Evolutionary conservation across 2,888 invertebrate species (phyloP).

Genomic region (Drosophila percnosoma): DNA sequence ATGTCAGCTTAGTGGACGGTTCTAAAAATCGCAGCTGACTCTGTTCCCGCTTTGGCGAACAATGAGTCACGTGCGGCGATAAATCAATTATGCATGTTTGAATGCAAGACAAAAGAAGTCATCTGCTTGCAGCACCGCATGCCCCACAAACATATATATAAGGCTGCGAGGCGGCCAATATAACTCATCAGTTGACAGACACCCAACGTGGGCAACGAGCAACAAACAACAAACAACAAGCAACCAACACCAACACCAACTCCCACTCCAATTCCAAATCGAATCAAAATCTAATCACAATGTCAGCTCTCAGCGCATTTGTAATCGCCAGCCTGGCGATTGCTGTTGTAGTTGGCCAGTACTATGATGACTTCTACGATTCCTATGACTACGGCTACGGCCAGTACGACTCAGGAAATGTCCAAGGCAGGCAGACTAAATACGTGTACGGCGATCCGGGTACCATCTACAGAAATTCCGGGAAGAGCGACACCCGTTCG

Average conservation of each 20-base stretch:
- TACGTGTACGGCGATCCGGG: slow-evolving; percentile 20
- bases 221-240: background rate
- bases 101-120: slow-evolving; percentile 13
- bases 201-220: slow-evolving; percentile 3
- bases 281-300: slow-evolving; percentile 3
- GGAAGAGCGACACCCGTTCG: slow-evolving; percentile 2
- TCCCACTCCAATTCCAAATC: background rate
- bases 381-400: background rate
- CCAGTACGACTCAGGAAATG: background rate
- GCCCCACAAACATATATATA: slow-evolving; percentile 21
- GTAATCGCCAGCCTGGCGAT: slow-evolving; percentile 35
- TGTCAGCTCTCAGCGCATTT: slow-evolving; percentile 32
- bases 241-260: background rate
- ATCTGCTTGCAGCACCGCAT: slow-evolving; percentile 6
- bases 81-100: slow-evolving; percentile 22
- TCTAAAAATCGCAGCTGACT: slow-evolving; percentile 6
- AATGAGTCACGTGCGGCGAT: slow-evolving; percentile 51
- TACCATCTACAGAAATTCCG: background rate
- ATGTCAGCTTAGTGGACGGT: slow-evolving; percentile 16
- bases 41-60: slow-evolving; percentile 1
- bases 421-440: background rate
- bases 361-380: slow-evolving; percentile 38
- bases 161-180: slow-evolving; percentile 12
- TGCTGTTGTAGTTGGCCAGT: slow-evolving; percentile 25
- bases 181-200: slow-evolving; percentile 34